These are phyloP conservation scores for Mungos mungo DNA, from an alignment of 2,113 vertebrate genomes.

Conservation along the genomic window DNA sequence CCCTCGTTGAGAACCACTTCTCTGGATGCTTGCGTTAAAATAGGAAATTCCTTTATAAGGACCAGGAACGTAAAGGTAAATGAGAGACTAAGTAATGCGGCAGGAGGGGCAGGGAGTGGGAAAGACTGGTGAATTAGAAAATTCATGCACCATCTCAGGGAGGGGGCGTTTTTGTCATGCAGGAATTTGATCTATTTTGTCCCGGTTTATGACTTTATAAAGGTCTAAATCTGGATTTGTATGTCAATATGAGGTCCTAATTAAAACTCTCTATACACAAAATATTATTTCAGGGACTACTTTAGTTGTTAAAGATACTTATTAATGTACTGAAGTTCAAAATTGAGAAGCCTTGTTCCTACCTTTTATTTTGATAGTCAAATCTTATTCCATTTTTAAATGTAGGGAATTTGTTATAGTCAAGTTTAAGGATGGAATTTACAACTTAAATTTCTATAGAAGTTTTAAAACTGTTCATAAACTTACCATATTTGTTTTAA, in stretches of 20 bases:
- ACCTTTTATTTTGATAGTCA: constrained; percentile 24
- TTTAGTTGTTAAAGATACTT: constrained; percentile 37
- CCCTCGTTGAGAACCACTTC: background rate
- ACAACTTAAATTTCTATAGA: constrained; percentile 34
- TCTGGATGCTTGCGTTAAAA: background rate
- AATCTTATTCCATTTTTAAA: constrained; percentile 16
- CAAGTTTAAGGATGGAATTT: background rate
- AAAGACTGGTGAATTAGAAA: background rate
- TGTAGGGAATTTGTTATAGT: background rate
- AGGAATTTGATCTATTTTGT: background rate
- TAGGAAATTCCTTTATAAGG: background rate
- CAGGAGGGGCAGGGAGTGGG: too few relatives aligned
- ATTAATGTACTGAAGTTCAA: background rate
- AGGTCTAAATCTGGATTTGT: background rate
- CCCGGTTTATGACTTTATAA: background rate
- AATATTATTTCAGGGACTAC: background rate
- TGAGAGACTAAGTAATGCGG: background rate
- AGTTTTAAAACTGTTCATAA: constrained; percentile 11
- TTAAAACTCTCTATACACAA: background rate
- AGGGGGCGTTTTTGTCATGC: background rate
- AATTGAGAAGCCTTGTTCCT: constrained; percentile 7
- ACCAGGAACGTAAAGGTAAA: background rate
- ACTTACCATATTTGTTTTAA: constrained; percentile 10
- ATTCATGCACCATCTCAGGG: background rate
- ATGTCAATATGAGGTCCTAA: background rate